A percentile compares a stretch with the other conserved stretches of the same genome.
Evolutionary conservation across 2,113 vertebrate species (phyloP).

Genomic region (Aleadryas rufinucha): DNA sequence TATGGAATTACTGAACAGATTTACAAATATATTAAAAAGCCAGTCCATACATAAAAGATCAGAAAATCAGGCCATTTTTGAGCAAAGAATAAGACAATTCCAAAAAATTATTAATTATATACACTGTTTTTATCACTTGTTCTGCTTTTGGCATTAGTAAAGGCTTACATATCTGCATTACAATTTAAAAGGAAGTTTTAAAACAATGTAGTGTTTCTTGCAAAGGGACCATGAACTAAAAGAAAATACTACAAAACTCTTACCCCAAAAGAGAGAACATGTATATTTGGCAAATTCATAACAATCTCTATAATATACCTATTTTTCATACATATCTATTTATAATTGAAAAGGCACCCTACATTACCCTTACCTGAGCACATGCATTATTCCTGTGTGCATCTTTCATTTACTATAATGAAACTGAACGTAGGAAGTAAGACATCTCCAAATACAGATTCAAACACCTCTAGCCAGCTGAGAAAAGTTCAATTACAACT

Average conservation of each 20-base stretch:
- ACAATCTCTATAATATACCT: not conserved
- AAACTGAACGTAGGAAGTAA: not conserved
- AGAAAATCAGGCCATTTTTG: not conserved
- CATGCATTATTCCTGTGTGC: not conserved
- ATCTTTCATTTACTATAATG: not conserved
- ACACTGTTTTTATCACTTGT: not conserved
- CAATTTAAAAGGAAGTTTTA: not conserved
- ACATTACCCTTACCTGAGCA: not conserved
- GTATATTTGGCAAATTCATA: not conserved
- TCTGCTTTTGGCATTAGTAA: not conserved
- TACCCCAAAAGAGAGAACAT: not conserved
- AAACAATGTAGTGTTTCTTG: not conserved
- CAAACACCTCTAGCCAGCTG: not conserved
- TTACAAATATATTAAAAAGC: not conserved
- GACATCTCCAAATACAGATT: not conserved
- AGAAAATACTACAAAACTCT: not conserved
- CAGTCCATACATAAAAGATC: not conserved
- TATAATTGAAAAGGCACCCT: not conserved
- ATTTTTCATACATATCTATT: not conserved
- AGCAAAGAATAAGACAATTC: not conserved
- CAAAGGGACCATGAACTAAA: not conserved
- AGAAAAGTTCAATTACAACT: not conserved
- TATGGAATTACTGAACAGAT: not conserved
- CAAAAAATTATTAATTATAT: not conserved
- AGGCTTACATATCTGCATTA: not conserved